Evolutionary conservation across 2,113 vertebrate genomes (phyloP).

Genomic region (Cyprinodon brontotheroides): DNA sequence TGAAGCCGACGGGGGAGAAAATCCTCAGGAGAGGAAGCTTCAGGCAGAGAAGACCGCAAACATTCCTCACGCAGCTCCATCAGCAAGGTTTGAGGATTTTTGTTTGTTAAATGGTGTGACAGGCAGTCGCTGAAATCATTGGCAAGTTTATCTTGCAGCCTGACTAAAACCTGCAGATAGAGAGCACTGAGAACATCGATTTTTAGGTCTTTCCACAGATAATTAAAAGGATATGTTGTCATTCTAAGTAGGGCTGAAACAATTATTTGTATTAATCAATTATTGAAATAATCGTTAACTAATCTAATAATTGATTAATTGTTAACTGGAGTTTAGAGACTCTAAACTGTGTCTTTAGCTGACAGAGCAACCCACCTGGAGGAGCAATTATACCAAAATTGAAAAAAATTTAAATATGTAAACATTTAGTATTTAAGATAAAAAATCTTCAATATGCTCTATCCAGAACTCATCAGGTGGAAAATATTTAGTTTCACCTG

Average conservation of each 20-base stretch:
- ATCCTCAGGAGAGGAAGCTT: conserved; percentile 22
- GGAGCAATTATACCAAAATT: no score
- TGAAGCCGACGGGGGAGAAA: conserved; percentile 23
- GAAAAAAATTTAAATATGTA: no score
- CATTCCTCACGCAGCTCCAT: conserved; percentile 19
- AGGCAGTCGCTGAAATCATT: background rate
- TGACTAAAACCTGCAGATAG: background rate
- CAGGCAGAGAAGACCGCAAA: conserved; percentile 15
- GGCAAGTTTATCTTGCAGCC: background rate
- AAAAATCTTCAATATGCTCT: no score
- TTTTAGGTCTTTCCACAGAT: background rate
- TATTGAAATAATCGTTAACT: no score
- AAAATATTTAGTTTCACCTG: no score
- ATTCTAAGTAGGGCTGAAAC: background rate
- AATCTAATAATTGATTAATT: no score
- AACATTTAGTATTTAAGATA: no score
- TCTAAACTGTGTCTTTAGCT: no score
- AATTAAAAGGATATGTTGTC: background rate
- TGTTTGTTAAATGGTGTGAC: background rate
- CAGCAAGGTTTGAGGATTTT: conserved; percentile 50
- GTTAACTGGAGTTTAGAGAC: no score
- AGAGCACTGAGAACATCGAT: background rate
- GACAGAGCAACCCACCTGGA: no score
- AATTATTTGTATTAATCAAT: no score
- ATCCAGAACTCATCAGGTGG: no score